Evolutionary conservation across 2,888 invertebrate genomes (phyloP).

Genomic region (Creontiades dilutus): DNA sequence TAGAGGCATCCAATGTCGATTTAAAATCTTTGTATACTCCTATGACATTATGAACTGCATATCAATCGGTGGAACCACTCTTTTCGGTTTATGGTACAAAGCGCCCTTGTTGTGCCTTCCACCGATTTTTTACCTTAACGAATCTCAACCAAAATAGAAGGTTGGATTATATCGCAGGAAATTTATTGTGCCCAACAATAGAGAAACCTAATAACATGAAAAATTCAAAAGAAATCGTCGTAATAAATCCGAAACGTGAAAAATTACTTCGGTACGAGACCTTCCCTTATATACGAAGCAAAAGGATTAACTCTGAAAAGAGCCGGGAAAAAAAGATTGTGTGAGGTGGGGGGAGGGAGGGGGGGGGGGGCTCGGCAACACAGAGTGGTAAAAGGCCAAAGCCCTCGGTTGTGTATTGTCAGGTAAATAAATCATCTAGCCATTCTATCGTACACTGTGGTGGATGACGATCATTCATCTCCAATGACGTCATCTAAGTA

Average conservation of each 20-base stretch:
- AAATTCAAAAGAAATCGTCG: constrained; percentile 63
- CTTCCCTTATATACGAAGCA: constrained; percentile 8
- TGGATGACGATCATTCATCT: constrained; percentile 61
- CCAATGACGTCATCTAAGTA: constrained; percentile 51
- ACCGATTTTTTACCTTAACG: constrained; percentile 3
- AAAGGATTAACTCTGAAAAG: constrained; percentile 48
- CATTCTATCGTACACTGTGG: constrained; percentile 46
- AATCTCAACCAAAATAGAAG: neutral
- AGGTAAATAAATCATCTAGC: constrained; percentile 66
- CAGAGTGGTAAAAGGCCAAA: constrained; percentile 44
- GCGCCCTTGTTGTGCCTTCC: neutral
- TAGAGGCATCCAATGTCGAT: no score
- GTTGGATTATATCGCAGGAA: neutral
- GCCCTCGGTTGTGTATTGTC: constrained; percentile 59
- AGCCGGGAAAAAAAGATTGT: neutral
- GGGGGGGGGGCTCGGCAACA: neutral
- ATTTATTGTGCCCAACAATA: constrained; percentile 22
- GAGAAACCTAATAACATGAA: constrained; percentile 48
- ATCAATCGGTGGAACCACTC: no score
- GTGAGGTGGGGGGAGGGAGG: neutral
- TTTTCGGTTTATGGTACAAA: neutral
- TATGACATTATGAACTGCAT: no score
- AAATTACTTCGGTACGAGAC: constrained; percentile 43
- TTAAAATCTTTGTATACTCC: no score
- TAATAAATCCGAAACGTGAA: constrained; percentile 58